Conservation (phyloP, 2,797 vertebrate species). For the Phyllotis vaccarum region DNA sequence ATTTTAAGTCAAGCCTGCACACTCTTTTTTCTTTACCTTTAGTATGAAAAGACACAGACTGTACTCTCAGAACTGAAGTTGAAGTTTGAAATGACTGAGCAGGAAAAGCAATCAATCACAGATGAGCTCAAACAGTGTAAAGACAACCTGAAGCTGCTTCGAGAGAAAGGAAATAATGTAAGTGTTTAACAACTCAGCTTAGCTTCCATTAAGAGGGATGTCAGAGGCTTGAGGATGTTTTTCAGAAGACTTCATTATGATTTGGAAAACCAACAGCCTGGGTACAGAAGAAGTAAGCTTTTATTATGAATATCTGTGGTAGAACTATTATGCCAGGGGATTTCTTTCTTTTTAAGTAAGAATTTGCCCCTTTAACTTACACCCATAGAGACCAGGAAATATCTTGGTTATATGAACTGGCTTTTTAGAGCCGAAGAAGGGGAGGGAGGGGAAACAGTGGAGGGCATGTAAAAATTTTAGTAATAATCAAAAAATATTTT, state of each 20-base stretch:
- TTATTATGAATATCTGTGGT: constrained; percentile 44
- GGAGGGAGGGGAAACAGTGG: no score
- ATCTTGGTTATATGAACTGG: no score
- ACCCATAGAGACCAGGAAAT: background rate
- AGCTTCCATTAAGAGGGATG: constrained; percentile 65
- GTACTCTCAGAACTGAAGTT: constrained; percentile 95
- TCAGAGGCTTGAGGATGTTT: constrained; percentile 33
- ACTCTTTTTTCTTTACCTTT: constrained; percentile 87
- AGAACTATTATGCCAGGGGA: constrained; percentile 29
- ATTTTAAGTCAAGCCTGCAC: constrained; percentile 80
- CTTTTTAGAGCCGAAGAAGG: no score
- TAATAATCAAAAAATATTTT: no score
- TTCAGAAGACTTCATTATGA: constrained; percentile 59
- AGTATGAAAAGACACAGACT: constrained; percentile 96
- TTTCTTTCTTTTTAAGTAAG: constrained; percentile 53
- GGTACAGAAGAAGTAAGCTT: constrained; percentile 9
- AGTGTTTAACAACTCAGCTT: constrained; percentile 86
- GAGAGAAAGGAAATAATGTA: constrained; percentile 97
- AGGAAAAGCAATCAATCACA: constrained; percentile 95
- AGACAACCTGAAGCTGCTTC: constrained; percentile 96
- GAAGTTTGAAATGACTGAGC: constrained; percentile 94
- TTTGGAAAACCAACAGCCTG: constrained; percentile 38
- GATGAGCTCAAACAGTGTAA: constrained; percentile 97
- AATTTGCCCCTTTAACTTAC: constrained; percentile 55
- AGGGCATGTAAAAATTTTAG: no score